Percentiles rank a stretch among this genome's conserved stretches.
Evolutionary conservation across 2,113 vertebrate genomes (phyloP).

Genomic region (Peromyscus polionotus): DNA sequence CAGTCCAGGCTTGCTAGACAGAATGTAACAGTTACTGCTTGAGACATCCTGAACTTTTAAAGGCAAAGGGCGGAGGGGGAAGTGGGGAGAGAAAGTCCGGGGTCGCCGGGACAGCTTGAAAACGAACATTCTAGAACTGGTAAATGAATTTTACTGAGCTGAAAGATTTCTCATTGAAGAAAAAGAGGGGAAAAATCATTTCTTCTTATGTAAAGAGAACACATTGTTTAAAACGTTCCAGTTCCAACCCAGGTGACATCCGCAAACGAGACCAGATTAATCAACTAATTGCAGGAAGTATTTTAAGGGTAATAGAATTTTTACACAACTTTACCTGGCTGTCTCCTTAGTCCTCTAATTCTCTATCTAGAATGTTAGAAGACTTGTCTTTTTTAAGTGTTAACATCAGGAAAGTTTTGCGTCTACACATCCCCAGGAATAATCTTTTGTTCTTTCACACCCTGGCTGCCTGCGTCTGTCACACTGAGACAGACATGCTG

Average conservation of each 20-base stretch:
- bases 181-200: not conserved
- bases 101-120: constrained; percentile 66
- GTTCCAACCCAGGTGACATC: constrained; percentile 18
- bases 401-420: constrained; percentile 49
- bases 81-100: constrained; percentile 10
- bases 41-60: constrained; percentile 78
- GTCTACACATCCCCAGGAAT: not conserved
- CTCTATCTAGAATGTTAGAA: constrained; percentile 36
- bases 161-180: constrained; percentile 71
- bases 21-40: constrained; percentile 78
- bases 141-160: constrained; percentile 68
- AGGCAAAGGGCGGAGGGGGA: constrained; percentile 42
- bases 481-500: not conserved
- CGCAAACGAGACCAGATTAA: constrained; percentile 55
- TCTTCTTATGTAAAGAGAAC: constrained; percentile 54
- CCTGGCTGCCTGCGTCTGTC: not conserved
- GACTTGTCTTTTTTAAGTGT: constrained; percentile 7
- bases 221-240: not conserved
- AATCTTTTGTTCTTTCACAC: not conserved
- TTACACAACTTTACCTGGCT: constrained; percentile 30
- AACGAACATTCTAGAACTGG: constrained; percentile 52
- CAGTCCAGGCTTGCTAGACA: constrained; percentile 79
- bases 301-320: constrained; percentile 37
- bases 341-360: not conserved
- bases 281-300: not conserved